These are phyloP conservation scores for Callionymus lyra DNA, from an alignment of 2,113 vertebrate species.

Conservation along the genomic window DNA sequence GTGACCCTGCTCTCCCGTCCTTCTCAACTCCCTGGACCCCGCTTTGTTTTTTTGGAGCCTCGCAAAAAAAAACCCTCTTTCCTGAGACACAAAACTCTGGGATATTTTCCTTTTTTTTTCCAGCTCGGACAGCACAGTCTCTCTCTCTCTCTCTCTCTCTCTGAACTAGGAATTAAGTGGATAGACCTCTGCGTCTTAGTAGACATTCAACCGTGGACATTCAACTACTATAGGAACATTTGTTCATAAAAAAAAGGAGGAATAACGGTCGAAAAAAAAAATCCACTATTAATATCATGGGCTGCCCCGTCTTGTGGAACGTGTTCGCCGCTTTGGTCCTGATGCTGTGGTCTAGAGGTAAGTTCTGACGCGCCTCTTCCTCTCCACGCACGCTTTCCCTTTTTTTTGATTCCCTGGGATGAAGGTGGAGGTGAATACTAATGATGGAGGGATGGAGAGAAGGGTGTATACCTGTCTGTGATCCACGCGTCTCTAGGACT, in stretches of 20 bases:
- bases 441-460: slow-evolving; percentile 33
- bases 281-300: slow-evolving; percentile 62
- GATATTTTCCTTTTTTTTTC: slow-evolving; percentile 32
- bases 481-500: slow-evolving; percentile 42
- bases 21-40: slow-evolving; percentile 19
- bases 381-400: slow-evolving; percentile 13
- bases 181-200: slow-evolving; percentile 3
- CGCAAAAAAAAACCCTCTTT: slow-evolving; percentile 2
- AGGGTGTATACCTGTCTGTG: slow-evolving; percentile 49
- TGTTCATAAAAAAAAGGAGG: slow-evolving; percentile 36
- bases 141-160: too few species aligned
- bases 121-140: not conserved
- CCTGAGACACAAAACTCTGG: slow-evolving; percentile 33
- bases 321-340: slow-evolving; percentile 57
- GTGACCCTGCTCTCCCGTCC: slow-evolving; percentile 18
- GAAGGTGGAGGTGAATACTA: slow-evolving; percentile 64
- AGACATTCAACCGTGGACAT: too few species aligned
- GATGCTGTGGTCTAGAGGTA: slow-evolving; percentile 63
- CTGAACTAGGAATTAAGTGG: slow-evolving; percentile 12
- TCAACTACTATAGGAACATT: too few species aligned
- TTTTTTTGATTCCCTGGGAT: slow-evolving; percentile 34
- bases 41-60: slow-evolving; percentile 11
- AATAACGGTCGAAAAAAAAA: slow-evolving; percentile 24
- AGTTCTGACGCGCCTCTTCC: slow-evolving; percentile 42
- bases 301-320: slow-evolving; percentile 58